Evolutionary conservation across 1,140 invertebrate species (phyloP).

Genomic region (Drosophila ohnishii): DNA sequence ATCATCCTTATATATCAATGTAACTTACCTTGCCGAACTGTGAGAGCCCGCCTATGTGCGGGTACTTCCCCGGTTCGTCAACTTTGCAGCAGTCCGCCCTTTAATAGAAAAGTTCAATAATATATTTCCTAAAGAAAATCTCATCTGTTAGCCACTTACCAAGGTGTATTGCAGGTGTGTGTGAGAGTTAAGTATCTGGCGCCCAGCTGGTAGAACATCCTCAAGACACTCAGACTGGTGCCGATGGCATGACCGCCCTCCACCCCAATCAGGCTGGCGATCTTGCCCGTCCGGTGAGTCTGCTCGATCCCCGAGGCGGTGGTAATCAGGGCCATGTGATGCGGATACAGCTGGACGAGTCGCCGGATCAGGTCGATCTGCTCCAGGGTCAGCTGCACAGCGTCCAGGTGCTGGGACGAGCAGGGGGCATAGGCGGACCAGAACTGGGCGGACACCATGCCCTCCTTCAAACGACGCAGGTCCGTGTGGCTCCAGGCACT

Average conservation of each 20-base stretch:
- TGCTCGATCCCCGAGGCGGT: conserved; percentile 88
- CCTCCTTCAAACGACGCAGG: conserved; percentile 87
- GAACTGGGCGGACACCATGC: conserved; percentile 92
- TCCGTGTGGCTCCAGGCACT: conserved; percentile 92
- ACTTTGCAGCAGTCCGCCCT: conserved; percentile 90
- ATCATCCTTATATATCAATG: too few relatives aligned
- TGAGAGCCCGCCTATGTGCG: conserved; percentile 88
- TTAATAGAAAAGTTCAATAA: background rate
- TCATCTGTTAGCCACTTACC: conserved; percentile 84
- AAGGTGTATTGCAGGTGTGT: conserved; percentile 94
- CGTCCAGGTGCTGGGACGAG: conserved; percentile 92
- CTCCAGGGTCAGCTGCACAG: conserved; percentile 92
- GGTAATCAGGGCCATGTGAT: conserved; percentile 90
- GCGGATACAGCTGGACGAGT: conserved; percentile 91
- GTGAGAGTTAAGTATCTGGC: conserved; percentile 93
- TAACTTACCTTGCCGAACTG: conserved; percentile 89
- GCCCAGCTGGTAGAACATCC: conserved; percentile 92
- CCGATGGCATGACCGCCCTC: conserved; percentile 94
- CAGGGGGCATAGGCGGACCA: conserved; percentile 95
- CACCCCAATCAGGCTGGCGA: conserved; percentile 90
- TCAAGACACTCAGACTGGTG: conserved; percentile 90
- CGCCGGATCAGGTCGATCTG: conserved; percentile 94
- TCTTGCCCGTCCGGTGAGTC: conserved; percentile 86
- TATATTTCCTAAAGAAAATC: too few relatives aligned
- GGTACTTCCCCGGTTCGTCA: conserved; percentile 87